These are phyloP conservation scores for Litocranius walleri DNA, from an alignment of 2,113 vertebrate species.

Conservation along the genomic window DNA sequence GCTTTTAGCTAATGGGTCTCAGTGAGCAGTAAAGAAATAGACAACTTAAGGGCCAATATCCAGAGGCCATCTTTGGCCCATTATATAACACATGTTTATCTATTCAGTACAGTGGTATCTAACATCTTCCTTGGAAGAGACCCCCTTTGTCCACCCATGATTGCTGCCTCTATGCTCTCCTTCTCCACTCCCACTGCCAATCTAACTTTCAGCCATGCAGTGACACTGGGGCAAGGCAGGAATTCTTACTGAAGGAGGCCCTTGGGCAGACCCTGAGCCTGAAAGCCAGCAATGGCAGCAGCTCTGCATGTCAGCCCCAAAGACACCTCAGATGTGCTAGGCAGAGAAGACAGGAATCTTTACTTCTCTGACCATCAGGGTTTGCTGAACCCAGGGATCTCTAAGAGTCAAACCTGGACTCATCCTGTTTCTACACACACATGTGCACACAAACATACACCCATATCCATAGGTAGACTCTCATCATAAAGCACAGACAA, in stretches of 20 bases:
- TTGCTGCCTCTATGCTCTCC: neutral
- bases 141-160: neutral
- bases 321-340: neutral
- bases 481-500: neutral
- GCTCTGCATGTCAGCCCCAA: neutral
- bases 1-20: neutral
- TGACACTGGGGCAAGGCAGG: neutral
- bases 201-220: neutral
- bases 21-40: neutral
- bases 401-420: neutral
- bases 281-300: neutral
- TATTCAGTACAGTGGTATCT: too few species aligned
- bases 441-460: neutral
- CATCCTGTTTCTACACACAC: neutral
- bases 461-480: neutral
- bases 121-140: neutral
- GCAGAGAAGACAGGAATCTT: neutral
- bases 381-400: neutral
- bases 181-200: neutral
- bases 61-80: neutral
- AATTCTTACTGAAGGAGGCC: neutral
- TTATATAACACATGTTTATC: neutral
- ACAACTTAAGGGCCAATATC: neutral
- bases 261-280: neutral
- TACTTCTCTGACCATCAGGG: neutral